Evolutionary conservation across 2,113 vertebrate species (phyloP), one percentile per base, ranked within the genome.

Genomic region (Nymphicus hollandicus): DNA sequence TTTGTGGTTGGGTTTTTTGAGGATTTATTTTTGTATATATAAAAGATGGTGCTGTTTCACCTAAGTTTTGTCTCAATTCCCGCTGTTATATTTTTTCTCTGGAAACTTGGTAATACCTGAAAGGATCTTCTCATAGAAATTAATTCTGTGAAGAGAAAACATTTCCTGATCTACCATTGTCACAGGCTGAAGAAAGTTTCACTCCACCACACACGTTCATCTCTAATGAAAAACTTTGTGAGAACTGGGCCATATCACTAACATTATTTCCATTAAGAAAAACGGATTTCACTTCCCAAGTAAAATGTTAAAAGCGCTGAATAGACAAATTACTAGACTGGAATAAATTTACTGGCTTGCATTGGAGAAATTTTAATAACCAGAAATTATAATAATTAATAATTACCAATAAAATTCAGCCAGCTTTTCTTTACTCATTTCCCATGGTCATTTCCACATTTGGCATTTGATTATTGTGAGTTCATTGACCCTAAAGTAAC

Each of bases 321-420:
- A 9, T 5, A 81, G 37, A 39, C 8, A 87, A 86, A 90, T 89
- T 68, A 31, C 27, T 64, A 84, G 29, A 78, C 25, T 71, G 66
- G 58, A 90, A 58, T 82, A 87, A 71, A 91, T 81, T 69, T 76
- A 70, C 52, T 92, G 27, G 1, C 29, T 92, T 92, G 35, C 27
- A n/a, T 66, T 89, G 81, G 71, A 89, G 27, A 78, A 93, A 89
- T 28, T 71, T 87, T 81, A 96, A 82, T 91, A 86, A 61, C 2
- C 11, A 73, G 47, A 66, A 81, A 69, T 25, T 17, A 90, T 88
- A 93, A 88, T 85, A 91, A 97, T 95, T 86, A 90, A 81, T 93
- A 96, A 93, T 96, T 89, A 69, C 28, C 17, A 47, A 27, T 72
- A 87, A 41, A 77, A 89, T 7, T 70, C 64, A 89, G 6, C 11